These are phyloP conservation scores for Belonocnema kinseyi DNA, from an alignment of 1,140 invertebrate genomes.

Conservation along the genomic window DNA sequence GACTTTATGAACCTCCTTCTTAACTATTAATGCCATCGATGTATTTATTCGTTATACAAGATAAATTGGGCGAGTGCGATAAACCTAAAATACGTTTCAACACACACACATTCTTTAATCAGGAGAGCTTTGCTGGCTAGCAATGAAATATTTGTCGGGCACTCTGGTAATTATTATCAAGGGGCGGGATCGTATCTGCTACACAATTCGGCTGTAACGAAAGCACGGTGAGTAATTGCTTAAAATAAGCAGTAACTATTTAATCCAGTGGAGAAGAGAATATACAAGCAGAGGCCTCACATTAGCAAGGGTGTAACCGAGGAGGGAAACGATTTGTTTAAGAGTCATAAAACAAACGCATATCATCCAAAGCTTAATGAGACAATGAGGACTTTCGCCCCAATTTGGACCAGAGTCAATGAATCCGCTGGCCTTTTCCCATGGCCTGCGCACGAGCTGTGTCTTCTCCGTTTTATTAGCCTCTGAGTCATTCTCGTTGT, in stretches of 20 bases:
- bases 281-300: neutral
- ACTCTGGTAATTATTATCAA: slow-evolving; percentile 18
- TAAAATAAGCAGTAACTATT: slow-evolving; percentile 52
- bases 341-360: slow-evolving; percentile 55
- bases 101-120: slow-evolving; percentile 11
- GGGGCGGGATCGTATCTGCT: slow-evolving; percentile 19
- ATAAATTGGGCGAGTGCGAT: slow-evolving; percentile 24
- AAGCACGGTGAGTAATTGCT: slow-evolving; percentile 43
- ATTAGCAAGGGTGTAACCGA: neutral
- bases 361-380: slow-evolving; percentile 46
- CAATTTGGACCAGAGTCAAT: slow-evolving; percentile 51
- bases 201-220: slow-evolving; percentile 24
- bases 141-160: slow-evolving; percentile 16
- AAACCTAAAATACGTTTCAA: slow-evolving; percentile 16
- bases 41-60: slow-evolving; percentile 7
- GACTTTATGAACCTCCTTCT: slow-evolving; percentile 11
- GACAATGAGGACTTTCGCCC: slow-evolving; percentile 58
- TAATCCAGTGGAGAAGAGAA: slow-evolving; percentile 38
- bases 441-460: slow-evolving; percentile 44
- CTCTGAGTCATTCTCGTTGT: slow-evolving; percentile 40
- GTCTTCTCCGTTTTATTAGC: slow-evolving; percentile 44
- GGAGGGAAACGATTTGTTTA: slow-evolving; percentile 57
- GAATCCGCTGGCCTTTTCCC: slow-evolving; percentile 62
- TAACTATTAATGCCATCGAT: slow-evolving; percentile 7
- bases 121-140: slow-evolving; percentile 7